Evolutionary conservation across 2,797 vertebrate species (phyloP), one percentile per base, ranked within the genome.

Genomic region (Limnodromus scolopaceus): DNA sequence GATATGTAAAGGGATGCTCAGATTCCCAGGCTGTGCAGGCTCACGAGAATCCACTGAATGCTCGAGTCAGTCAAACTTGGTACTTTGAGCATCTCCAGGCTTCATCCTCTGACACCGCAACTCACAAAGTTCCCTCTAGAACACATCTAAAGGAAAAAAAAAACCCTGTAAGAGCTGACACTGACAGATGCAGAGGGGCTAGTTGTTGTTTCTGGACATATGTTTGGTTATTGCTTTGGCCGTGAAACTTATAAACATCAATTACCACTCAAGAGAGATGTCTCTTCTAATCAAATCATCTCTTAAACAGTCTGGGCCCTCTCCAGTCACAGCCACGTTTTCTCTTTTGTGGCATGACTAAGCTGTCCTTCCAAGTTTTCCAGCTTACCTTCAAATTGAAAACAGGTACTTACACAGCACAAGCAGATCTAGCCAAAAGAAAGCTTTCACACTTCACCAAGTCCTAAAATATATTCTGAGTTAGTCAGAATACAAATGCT

Each of bases 181-280:
- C 3, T 64, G 45, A 86, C 92, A 93, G 72, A 89, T 3, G 20
- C 76, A 84, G 34, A 89, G 65, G 34, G 53, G 54, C 6, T 49
- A 65, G 41, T 48, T 88, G 46, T 64, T 87, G n/a, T 89, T 93
- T 84, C 76, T 90, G 65, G 80, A 69, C 87, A 87, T 91, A 83
- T 94, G 79, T 72, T 84, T 92, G 82, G 84, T 84, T 88, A 92
- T 74, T 91, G 11, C 38, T 89, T 87, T 92, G 63, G 54, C 46
- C 3, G 0, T 27, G 16, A 92, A 89, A 77, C 27, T 84, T 78
- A 75, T 17, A 87, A 93, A 65, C 13, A 20, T 78, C 74, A 86
- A 43, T 78, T 86, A 83, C 49, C 19, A 43, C 69, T 68, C 48
- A 39, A 63, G 66, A 91, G 66, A 91, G 58, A 41, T 38, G 66